phyloP scores from a whole-genome alignment of 2,113 vertebrate genomes.

The Bos javanicus region DNA sequence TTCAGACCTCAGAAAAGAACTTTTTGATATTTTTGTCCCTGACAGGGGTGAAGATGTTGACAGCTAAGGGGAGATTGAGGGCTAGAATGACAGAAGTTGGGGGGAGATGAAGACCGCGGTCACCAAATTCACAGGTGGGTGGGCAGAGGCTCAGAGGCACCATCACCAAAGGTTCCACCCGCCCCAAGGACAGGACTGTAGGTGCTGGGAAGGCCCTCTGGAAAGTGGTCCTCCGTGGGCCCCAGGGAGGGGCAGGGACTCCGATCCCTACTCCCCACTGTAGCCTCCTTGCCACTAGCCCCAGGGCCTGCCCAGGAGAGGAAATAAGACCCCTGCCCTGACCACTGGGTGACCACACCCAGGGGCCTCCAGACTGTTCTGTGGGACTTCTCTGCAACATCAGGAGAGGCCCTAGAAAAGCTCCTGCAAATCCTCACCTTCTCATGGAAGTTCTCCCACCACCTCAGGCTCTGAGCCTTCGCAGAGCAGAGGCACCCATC shows the following conservation, averaged over 20 bases:
- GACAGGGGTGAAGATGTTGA: not conserved
- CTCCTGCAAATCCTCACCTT: not conserved
- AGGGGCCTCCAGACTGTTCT: not conserved
- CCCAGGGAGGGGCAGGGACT: not conserved
- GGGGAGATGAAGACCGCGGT: not conserved
- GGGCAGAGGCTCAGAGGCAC: not conserved
- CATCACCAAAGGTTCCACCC: not conserved
- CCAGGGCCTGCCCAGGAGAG: not conserved
- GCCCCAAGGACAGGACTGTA: not conserved
- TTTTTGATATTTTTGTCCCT: not conserved
- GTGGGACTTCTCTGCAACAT: not conserved
- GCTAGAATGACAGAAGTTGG: not conserved
- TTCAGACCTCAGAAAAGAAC: not conserved
- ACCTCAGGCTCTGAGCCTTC: not conserved
- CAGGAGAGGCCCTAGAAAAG: not conserved
- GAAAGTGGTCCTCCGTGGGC: not conserved
- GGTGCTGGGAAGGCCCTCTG: not conserved
- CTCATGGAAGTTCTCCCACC: not conserved
- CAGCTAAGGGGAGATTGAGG: not conserved
- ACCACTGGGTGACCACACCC: not conserved
- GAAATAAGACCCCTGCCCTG: not conserved
- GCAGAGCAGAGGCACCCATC: not conserved
- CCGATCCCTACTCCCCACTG: not conserved
- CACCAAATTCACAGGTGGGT: not conserved
- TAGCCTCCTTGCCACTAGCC: not conserved